Percentiles rank a stretch among this genome's conserved stretches.
These are phyloP conservation scores for Eospalax fontanierii DNA, from an alignment of 2,797 vertebrate genomes.

Conservation along the genomic window DNA sequence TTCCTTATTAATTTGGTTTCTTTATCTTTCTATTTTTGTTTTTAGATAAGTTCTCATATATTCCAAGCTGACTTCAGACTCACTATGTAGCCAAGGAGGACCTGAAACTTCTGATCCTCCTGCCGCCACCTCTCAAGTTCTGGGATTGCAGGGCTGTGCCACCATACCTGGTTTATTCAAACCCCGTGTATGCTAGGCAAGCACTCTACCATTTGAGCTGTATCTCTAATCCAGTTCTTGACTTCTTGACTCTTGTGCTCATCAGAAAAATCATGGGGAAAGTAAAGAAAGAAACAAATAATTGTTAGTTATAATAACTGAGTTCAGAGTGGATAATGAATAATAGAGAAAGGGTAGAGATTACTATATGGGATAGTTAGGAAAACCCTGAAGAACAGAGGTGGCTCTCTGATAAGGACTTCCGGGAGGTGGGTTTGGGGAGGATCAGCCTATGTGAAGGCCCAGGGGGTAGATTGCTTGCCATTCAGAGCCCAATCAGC, in stretches of 20 bases:
- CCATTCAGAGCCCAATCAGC: too few relatives aligned
- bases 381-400: not conserved
- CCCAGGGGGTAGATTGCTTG: not conserved
- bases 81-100: not conserved
- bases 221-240: not conserved
- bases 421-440: not conserved
- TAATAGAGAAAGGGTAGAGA: not conserved
- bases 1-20: too few relatives aligned
- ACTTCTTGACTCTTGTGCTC: not conserved
- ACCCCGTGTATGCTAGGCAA: not conserved
- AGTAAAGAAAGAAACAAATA: slow-evolving; percentile 15
- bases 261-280: not conserved
- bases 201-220: not conserved
- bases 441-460: not conserved
- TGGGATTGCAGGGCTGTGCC: not conserved
- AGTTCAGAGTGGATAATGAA: not conserved
- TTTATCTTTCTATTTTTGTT: too few relatives aligned
- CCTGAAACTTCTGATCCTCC: not conserved
- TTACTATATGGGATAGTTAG: not conserved
- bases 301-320: not conserved
- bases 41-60: too few relatives aligned
- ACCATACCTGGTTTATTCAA: not conserved
- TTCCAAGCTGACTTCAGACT: too few relatives aligned
- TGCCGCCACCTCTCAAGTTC: not conserved
- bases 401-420: not conserved